A percentile compares a stretch with the other conserved stretches of the same genome.
These are phyloP conservation scores for Paguma larvata DNA, from an alignment of 2,797 vertebrate genomes.

Conservation along the genomic window DNA sequence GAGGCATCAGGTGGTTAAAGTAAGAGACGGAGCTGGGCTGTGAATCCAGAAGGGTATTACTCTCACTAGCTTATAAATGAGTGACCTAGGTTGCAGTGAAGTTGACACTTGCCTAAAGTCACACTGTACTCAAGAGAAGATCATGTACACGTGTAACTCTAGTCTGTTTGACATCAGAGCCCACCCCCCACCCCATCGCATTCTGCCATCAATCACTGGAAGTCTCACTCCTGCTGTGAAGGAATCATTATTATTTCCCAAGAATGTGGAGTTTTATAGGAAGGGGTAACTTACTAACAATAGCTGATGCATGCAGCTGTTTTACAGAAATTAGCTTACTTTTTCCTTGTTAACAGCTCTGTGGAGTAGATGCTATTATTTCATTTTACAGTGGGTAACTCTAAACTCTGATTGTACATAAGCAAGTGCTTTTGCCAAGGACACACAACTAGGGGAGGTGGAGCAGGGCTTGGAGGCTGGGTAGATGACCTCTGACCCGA, in stretches of 20 bases:
- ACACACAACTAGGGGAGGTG: not conserved
- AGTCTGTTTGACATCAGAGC: not conserved
- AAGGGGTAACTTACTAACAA: conserved; percentile 3
- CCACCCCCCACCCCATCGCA: not conserved
- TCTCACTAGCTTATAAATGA: not conserved
- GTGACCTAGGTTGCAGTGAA: not conserved
- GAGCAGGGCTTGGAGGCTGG: not conserved
- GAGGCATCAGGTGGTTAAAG: not conserved
- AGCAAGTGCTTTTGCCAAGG: not conserved
- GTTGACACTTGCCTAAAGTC: not conserved
- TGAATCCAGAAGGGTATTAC: not conserved
- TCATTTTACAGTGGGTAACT: not conserved
- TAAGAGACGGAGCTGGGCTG: not conserved
- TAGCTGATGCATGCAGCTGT: not conserved
- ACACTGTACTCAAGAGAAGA: not conserved
- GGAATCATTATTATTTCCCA: not conserved
- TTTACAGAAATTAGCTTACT: not conserved
- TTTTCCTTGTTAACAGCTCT: not conserved
- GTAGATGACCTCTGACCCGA: not conserved
- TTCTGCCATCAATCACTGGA: too few relatives aligned
- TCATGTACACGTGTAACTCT: not conserved
- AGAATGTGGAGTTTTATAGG: not conserved
- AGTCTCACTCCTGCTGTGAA: not conserved
- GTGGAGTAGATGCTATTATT: not conserved
- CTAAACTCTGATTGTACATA: not conserved